Percentiles rank a stretch among this genome's conserved stretches.
These are phyloP conservation scores for Lutjanus erythropterus DNA, from an alignment of 2,113 vertebrate genomes.

Conservation along the genomic window DNA sequence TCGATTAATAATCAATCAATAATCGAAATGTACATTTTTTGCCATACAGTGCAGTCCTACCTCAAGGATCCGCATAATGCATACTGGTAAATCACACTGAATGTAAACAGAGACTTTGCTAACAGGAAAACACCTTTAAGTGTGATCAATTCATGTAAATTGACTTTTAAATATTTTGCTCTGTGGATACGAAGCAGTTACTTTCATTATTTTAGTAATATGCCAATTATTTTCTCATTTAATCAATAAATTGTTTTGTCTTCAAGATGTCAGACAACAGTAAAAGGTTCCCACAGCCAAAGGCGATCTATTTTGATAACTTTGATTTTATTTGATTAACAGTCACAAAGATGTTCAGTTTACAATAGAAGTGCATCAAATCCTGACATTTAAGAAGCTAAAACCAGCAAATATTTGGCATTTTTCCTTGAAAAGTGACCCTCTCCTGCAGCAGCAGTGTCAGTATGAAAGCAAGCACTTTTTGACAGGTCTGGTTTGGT, in stretches of 20 bases:
- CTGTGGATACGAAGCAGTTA: neutral
- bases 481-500: conserved; percentile 22
- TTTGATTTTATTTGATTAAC: neutral
- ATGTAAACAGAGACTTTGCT: too few relatives aligned
- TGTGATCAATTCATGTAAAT: neutral
- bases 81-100: too few relatives aligned
- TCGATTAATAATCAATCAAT: too few relatives aligned
- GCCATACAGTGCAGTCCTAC: too few relatives aligned
- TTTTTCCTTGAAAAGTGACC: neutral
- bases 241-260: neutral
- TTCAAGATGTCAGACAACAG: neutral
- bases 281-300: neutral
- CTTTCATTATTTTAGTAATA: neutral
- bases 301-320: neutral
- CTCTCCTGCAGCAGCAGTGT: conserved; percentile 15
- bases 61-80: too few relatives aligned
- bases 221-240: neutral
- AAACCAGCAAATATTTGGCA: neutral
- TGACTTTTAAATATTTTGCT: neutral
- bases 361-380: neutral
- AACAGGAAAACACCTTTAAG: neutral
- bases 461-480: neutral
- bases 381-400: neutral
- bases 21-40: too few relatives aligned
- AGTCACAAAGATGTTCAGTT: neutral